Percentiles rank a stretch among this genome's conserved stretches.
Conservation (phyloP, 2,113 vertebrate species). For the Gallinago jamesoni region DNA sequence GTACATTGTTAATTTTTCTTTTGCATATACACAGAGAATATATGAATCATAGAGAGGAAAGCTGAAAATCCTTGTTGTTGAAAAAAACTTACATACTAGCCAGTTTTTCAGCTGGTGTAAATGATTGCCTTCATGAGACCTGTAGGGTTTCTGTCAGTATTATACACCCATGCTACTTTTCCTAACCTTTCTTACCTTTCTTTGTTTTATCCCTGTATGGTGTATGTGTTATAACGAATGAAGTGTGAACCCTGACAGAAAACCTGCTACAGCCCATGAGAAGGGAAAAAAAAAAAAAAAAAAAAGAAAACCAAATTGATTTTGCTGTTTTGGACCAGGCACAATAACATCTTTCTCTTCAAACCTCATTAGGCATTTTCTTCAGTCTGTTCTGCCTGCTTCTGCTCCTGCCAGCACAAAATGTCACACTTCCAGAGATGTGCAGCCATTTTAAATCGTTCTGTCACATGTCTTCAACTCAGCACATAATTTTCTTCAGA, state of each 20-base stretch:
- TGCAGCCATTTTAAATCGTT: neutral
- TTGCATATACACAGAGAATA: neutral
- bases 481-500: neutral
- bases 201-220: neutral
- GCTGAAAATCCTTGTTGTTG: neutral
- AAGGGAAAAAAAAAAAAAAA: neutral
- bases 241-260: neutral
- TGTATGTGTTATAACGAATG: neutral
- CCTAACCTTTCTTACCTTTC: neutral
- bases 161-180: neutral
- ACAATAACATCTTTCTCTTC: neutral
- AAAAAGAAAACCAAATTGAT: neutral
- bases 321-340: neutral
- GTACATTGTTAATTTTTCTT: neutral
- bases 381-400: neutral
- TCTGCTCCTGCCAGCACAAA: neutral
- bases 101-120: neutral
- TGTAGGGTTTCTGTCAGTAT: neutral
- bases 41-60: neutral
- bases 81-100: neutral
- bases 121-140: neutral
- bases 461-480: neutral
- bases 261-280: neutral
- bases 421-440: neutral
- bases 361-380: constrained; percentile 8